phyloP scores from a whole-genome alignment of 2,797 vertebrate species.

The Gallinago nigripennis region DNA sequence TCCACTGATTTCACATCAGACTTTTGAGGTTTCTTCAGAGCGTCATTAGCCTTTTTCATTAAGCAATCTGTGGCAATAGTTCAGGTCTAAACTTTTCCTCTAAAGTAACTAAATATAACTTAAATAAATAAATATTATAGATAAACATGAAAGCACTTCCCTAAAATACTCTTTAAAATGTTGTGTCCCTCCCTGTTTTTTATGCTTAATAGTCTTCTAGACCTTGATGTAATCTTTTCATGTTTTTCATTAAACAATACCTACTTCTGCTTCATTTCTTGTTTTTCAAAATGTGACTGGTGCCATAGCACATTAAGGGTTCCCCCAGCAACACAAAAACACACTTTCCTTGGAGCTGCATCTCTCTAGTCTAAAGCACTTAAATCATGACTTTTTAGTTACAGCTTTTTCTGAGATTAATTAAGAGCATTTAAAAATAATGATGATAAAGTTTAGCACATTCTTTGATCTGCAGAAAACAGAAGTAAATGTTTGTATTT shows the following conservation, averaged over 20 bases:
- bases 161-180: neutral
- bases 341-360: conserved; percentile 27
- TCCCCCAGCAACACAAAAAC: conserved; percentile 67
- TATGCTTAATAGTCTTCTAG: neutral
- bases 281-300: conserved; percentile 34
- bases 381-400: conserved; percentile 52
- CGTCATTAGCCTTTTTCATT: neutral
- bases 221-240: neutral
- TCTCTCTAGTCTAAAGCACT: conserved; percentile 13
- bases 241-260: conserved; percentile 26
- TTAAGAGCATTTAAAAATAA: conserved; percentile 38
- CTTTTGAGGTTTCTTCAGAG: neutral
- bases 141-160: neutral
- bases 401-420: conserved; percentile 44
- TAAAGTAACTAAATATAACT: neutral
- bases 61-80: neutral
- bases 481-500: neutral
- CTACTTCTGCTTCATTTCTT: neutral
- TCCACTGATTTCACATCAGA: neutral
- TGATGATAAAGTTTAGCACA: neutral
- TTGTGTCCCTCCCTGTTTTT: neutral
- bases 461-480: neutral
- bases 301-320: conserved; percentile 41
- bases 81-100: neutral
- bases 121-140: neutral